These are phyloP conservation scores for Diacarnus erythraeanus DNA, from an alignment of 37 sponge, comb jelly and placozoan species.

Conservation along the genomic window DNA sequence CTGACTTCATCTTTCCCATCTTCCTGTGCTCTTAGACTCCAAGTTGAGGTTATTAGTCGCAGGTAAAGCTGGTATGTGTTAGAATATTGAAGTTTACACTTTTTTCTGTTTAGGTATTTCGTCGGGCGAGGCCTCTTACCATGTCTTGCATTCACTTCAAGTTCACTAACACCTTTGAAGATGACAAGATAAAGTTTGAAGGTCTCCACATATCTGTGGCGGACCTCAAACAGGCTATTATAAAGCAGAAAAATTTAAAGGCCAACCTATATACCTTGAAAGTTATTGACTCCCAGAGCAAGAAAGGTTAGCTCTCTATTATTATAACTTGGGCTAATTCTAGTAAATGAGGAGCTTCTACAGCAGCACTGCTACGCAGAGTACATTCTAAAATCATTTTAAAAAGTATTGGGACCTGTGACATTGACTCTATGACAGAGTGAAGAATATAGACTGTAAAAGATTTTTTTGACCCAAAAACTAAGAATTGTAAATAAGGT, in stretches of 20 bases:
- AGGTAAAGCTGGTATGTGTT: background rate
- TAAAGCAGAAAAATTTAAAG: slow-evolving; percentile 72
- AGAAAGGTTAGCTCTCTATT: slow-evolving; percentile 61
- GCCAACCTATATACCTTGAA: slow-evolving; percentile 58
- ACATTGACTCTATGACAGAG: no score
- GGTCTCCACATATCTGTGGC: slow-evolving; percentile 75
- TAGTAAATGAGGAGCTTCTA: no score
- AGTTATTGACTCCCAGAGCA: slow-evolving; percentile 74
- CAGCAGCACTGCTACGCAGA: no score
- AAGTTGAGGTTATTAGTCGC: background rate
- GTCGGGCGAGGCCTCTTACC: background rate
- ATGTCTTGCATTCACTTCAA: slow-evolving; percentile 87
- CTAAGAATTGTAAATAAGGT: no score
- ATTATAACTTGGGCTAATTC: no score
- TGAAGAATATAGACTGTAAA: no score
- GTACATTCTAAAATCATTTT: no score
- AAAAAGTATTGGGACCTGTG: no score
- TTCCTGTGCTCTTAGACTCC: no score
- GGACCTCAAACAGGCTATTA: slow-evolving; percentile 77
- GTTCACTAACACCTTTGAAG: slow-evolving; percentile 67
- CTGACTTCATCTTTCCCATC: background rate
- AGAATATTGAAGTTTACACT: background rate
- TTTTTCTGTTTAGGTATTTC: background rate
- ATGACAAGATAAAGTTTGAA: slow-evolving; percentile 72
- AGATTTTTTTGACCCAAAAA: no score